These are phyloP conservation scores for Corythucha ciliata DNA, from an alignment of 2,888 invertebrate species.

Conservation along the genomic window DNA sequence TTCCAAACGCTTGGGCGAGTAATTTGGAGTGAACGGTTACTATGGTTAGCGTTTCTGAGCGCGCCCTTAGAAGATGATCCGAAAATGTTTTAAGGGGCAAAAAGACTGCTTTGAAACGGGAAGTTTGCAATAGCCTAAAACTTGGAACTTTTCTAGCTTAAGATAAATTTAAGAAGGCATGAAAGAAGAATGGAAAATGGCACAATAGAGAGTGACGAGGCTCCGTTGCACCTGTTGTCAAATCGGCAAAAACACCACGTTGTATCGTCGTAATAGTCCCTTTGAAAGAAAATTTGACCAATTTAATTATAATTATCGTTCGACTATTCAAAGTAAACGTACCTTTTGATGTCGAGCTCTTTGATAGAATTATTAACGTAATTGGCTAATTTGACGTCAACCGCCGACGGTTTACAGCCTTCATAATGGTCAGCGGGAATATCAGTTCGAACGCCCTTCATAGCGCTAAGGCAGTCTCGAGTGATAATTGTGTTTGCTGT, in stretches of 20 bases:
- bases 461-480: conserved; percentile 72
- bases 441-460: conserved; percentile 68
- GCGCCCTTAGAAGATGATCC: no score
- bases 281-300: conserved; percentile 43
- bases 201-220: no score
- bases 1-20: no score
- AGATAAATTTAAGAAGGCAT: no score
- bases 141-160: no score
- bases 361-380: conserved; percentile 81
- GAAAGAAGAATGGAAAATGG: no score
- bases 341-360: conserved; percentile 75
- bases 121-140: no score
- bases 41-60: no score
- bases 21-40: no score
- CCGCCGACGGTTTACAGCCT: conserved; percentile 73
- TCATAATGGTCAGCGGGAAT: conserved; percentile 87
- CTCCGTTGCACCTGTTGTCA: conserved; percentile 75
- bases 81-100: no score
- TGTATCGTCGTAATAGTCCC: conserved; percentile 70
- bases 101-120: no score
- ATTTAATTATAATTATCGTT: conserved; percentile 12
- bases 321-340: conserved; percentile 34
- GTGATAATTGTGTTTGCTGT: conserved; percentile 70
- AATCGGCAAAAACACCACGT: conserved; percentile 86
- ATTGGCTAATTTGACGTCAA: conserved; percentile 67